These are phyloP conservation scores for Lepus europaeus DNA, from an alignment of 2,113 vertebrate species.

Conservation along the genomic window DNA sequence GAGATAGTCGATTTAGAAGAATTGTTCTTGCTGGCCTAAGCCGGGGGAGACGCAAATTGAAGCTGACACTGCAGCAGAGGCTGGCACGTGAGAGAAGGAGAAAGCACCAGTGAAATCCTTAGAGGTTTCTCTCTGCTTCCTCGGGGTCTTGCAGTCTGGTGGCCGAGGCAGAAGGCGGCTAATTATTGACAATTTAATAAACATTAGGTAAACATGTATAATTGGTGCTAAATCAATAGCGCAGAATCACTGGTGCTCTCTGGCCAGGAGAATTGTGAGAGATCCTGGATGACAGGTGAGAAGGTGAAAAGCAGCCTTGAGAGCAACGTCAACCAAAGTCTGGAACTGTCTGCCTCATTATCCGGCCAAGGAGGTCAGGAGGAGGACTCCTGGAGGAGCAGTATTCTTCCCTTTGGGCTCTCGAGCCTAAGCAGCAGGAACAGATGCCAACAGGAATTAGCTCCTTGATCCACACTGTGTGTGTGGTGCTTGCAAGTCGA, in stretches of 20 bases:
- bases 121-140: conserved; percentile 45
- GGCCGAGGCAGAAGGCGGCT: not conserved
- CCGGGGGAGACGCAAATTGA: conserved; percentile 70
- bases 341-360: not conserved
- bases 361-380: not conserved
- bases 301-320: not conserved
- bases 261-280: not conserved
- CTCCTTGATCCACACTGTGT: no score
- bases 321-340: not conserved
- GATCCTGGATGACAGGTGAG: not conserved
- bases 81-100: conserved; percentile 34
- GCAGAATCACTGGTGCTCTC: not conserved
- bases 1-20: conserved; percentile 79
- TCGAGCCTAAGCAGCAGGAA: not conserved
- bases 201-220: conserved; percentile 73
- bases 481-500: not conserved
- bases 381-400: not conserved
- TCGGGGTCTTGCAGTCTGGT: conserved; percentile 54
- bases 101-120: conserved; percentile 51
- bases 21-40: conserved; percentile 63
- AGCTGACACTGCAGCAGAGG: conserved; percentile 57
- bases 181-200: conserved; percentile 74
- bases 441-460: not conserved
- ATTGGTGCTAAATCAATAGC: conserved; percentile 45
- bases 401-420: not conserved